phyloP scores from a whole-genome alignment of 2,888 invertebrate species.

The Terebella lapidaria region DNA sequence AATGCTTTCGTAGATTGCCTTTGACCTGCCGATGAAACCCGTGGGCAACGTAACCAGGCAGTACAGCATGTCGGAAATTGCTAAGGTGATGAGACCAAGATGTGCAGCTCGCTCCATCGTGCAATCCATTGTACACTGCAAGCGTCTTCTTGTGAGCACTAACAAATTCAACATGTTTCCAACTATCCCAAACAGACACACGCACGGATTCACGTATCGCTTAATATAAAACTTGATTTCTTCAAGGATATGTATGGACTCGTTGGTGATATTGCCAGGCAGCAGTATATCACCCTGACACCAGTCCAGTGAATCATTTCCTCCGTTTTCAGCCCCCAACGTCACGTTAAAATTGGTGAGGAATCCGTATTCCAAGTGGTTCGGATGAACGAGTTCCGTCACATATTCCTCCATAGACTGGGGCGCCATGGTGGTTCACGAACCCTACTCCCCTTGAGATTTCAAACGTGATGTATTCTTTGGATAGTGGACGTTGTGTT shows the following conservation, averaged over 20 bases:
- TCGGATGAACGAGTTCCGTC: background rate
- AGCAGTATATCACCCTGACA: background rate
- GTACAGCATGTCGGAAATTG: constrained; percentile 47
- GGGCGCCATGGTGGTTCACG: background rate
- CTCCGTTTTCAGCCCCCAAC: background rate
- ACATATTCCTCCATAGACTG: background rate
- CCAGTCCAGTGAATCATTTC: background rate
- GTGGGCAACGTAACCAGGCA: constrained; percentile 42
- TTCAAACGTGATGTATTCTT: too few species aligned
- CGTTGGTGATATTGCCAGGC: background rate
- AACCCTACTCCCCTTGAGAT: too few species aligned
- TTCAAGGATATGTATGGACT: background rate
- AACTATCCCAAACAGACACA: constrained; percentile 41
- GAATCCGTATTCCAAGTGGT: background rate
- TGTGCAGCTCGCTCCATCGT: constrained; percentile 49
- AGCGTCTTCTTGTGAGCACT: constrained; percentile 41
- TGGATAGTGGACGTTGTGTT: too few species aligned
- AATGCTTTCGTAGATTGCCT: constrained; percentile 8
- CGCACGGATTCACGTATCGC: constrained; percentile 36
- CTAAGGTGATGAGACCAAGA: constrained; percentile 45
- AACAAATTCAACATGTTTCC: constrained; percentile 44
- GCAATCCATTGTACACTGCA: constrained; percentile 37
- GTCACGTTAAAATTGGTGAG: background rate
- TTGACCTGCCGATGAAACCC: constrained; percentile 29
- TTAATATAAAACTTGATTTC: constrained; percentile 30